Conservation (phyloP, 2,888 invertebrate species). For the Agrochola lota region DNA sequence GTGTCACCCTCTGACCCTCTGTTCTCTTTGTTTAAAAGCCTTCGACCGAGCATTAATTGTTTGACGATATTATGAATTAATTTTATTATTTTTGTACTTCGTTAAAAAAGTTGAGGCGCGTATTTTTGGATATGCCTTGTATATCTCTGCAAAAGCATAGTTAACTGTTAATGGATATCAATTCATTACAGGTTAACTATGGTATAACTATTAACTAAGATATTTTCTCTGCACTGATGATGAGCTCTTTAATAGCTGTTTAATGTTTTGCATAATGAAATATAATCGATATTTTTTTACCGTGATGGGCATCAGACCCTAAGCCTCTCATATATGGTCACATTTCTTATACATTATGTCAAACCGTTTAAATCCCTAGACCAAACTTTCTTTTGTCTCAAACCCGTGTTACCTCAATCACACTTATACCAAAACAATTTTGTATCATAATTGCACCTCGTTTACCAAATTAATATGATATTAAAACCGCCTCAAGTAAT, state of each 20-base stretch:
- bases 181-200: no score
- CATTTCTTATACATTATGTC: constrained; percentile 2
- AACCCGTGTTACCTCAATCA: constrained; percentile 46
- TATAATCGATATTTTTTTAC: constrained; percentile 10
- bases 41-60: constrained; percentile 83
- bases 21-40: constrained; percentile 75
- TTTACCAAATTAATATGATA: constrained; percentile 71
- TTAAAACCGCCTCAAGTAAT: constrained; percentile 75
- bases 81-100: constrained; percentile 76
- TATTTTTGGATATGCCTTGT: neutral
- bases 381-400: neutral
- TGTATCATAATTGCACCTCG: constrained; percentile 56
- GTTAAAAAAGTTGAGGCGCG: constrained; percentile 5
- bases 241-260: neutral
- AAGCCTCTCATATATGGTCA: neutral
- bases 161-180: neutral
- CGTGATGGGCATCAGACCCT: neutral
- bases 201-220: no score
- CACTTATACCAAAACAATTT: constrained; percentile 48
- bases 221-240: no score
- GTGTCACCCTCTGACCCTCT: constrained; percentile 81
- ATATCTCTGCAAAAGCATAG: neutral
- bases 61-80: constrained; percentile 84
- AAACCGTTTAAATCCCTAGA: neutral
- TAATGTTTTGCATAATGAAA: neutral